Evolutionary conservation across 2,888 invertebrate genomes (phyloP).

Genomic region (Dolichopus griseipennis): DNA sequence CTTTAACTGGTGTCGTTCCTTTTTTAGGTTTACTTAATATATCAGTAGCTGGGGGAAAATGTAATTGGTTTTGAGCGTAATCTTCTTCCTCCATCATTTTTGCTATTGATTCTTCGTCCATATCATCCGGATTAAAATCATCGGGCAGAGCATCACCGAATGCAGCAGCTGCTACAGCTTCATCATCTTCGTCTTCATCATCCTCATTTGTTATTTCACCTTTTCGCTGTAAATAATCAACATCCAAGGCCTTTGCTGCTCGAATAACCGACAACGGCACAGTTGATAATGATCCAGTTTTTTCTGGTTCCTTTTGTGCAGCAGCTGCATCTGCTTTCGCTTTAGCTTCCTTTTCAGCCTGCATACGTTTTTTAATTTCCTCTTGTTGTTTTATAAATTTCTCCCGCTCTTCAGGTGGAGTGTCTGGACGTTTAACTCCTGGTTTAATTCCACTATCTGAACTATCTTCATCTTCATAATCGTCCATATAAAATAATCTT

Average conservation of each 20-base stretch:
- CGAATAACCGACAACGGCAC: conserved; percentile 42
- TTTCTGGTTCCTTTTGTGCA: conserved; percentile 34
- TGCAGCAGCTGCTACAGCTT: conserved; percentile 23
- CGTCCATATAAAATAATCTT: conserved; percentile 40
- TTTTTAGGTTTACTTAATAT: conserved; percentile 27
- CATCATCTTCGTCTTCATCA: conserved; percentile 37
- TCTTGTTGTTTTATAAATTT: conserved; percentile 42
- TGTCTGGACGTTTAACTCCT: conserved; percentile 42
- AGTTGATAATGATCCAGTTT: conserved; percentile 38
- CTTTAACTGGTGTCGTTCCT: conserved; percentile 21
- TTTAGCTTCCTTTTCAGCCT: conserved; percentile 40
- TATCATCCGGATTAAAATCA: conserved; percentile 44
- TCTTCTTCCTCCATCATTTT: conserved; percentile 57
- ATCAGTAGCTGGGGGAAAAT: conserved; percentile 44
- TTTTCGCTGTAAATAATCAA: conserved; percentile 41
- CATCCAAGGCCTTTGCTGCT: conserved; percentile 41
- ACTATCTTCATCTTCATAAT: conserved; percentile 43
- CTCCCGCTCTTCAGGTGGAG: conserved; percentile 43
- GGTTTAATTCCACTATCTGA: conserved; percentile 43
- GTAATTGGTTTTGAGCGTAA: conserved; percentile 49
- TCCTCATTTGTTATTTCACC: conserved; percentile 34
- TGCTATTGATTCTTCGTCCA: conserved; percentile 45
- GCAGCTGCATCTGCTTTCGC: conserved; percentile 35
- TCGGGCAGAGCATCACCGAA: conserved; percentile 40
- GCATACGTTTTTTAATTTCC: conserved; percentile 41